Conservation (phyloP, 2,113 vertebrate genomes). For the Cebus imitator region DNA sequence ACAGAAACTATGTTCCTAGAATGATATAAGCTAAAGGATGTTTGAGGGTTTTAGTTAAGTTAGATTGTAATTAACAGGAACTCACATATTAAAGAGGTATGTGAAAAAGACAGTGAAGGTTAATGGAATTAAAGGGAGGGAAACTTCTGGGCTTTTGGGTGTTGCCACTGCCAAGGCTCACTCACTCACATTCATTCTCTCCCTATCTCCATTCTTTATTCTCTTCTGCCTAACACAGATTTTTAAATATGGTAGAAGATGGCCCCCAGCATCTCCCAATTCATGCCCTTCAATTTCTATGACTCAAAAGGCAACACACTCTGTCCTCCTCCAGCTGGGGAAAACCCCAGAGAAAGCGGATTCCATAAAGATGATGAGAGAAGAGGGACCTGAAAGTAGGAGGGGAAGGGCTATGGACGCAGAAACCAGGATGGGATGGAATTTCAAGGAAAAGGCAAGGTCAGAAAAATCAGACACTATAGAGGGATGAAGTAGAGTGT, state of each 20-base stretch:
- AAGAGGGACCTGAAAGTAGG: fast-evolving
- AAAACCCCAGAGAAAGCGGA: background rate
- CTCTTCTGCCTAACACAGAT: background rate
- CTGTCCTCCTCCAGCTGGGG: background rate
- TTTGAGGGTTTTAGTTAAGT: background rate
- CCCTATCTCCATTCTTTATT: background rate
- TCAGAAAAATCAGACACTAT: background rate
- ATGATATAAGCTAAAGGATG: background rate
- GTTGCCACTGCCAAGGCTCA: background rate
- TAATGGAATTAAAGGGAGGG: background rate
- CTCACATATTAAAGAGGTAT: background rate
- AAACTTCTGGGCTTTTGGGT: background rate
- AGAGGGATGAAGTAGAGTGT: background rate
- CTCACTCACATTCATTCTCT: background rate
- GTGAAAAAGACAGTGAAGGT: background rate
- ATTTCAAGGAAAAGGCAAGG: background rate
- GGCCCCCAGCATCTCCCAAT: background rate
- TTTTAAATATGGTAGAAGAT: background rate
- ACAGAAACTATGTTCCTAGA: background rate
- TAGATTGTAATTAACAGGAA: background rate
- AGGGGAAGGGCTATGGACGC: background rate
- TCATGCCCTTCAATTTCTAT: background rate
- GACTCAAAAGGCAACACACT: background rate
- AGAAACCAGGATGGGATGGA: background rate
- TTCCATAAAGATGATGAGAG: background rate